Conservation (phyloP, 2,797 vertebrate species). For the Rhyacichthys aspro region DNA sequence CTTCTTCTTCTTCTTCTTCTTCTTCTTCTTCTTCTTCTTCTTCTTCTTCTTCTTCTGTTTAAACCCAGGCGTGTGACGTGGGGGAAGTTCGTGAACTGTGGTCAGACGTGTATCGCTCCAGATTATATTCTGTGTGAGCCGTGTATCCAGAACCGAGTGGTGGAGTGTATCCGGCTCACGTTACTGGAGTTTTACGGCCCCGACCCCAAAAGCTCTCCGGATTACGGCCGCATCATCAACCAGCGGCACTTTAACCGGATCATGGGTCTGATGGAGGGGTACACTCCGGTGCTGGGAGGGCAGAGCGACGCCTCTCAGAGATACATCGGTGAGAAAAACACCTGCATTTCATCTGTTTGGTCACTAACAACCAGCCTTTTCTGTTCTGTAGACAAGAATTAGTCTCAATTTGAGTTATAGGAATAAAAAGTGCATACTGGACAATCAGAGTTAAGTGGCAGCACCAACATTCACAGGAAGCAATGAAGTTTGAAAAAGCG, state of each 20-base stretch:
- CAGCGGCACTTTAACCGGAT: slow-evolving; percentile 86
- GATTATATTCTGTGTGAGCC: slow-evolving; percentile 91
- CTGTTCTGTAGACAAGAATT: no score
- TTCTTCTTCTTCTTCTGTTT: no score
- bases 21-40: no score
- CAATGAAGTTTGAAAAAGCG: no score
- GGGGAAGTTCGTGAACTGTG: slow-evolving; percentile 91
- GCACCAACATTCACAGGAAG: no score
- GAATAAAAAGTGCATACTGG: no score
- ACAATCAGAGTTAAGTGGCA: no score
- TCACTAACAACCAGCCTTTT: no score
- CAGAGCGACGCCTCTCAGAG: slow-evolving; percentile 83
- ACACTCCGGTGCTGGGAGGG: slow-evolving; percentile 86
- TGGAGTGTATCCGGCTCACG: slow-evolving; percentile 83
- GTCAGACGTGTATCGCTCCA: slow-evolving; percentile 93
- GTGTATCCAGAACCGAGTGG: slow-evolving; percentile 83
- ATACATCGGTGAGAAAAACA: slow-evolving; percentile 83
- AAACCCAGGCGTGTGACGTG: slow-evolving; percentile 88
- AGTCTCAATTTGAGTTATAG: no score
- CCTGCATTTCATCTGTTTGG: no score
- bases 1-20: no score
- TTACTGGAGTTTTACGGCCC: slow-evolving; percentile 91
- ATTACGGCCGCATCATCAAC: slow-evolving; percentile 90
- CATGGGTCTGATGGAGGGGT: slow-evolving; percentile 85
- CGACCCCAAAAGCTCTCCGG: slow-evolving; percentile 86